Evolutionary conservation across 2,113 vertebrate species (phyloP).

Genomic region (Helogale parvula): DNA sequence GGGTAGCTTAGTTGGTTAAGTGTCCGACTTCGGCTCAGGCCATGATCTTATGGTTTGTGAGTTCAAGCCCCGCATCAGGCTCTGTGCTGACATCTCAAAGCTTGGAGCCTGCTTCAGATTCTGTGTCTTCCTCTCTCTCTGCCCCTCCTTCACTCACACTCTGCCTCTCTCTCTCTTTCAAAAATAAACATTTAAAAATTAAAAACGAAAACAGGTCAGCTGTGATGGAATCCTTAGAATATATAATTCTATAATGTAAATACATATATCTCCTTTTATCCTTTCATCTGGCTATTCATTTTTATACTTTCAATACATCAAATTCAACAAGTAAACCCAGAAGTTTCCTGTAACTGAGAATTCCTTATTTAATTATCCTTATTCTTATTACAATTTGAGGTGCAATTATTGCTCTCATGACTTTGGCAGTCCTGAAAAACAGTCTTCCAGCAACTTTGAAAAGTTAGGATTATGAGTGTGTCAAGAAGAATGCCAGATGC

Average conservation of each 20-base stretch:
- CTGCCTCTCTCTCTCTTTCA: accelerated
- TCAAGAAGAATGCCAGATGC: background rate
- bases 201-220: background rate
- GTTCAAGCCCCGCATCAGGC: too few relatives aligned
- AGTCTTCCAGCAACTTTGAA: slow-evolving; percentile 23
- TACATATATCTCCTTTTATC: too few relatives aligned
- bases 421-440: background rate
- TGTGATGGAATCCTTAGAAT: background rate
- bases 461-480: background rate
- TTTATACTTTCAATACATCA: slow-evolving; percentile 39
- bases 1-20: too few relatives aligned
- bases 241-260: too few relatives aligned
- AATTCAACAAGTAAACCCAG: background rate
- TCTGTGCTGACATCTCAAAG: too few relatives aligned
- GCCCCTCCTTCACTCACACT: too few relatives aligned
- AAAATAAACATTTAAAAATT: too few relatives aligned
- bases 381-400: background rate
- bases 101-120: too few relatives aligned
- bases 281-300: background rate
- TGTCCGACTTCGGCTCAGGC: too few relatives aligned
- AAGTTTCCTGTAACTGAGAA: background rate
- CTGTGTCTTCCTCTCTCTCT: too few relatives aligned
- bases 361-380: slow-evolving; percentile 46
- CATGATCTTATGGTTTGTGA: too few relatives aligned
- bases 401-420: background rate